Evolutionary conservation across 2,113 vertebrate genomes (phyloP), one percentile per base, ranked within the genome.

Genomic region (Malurus alboscapulatus): DNA sequence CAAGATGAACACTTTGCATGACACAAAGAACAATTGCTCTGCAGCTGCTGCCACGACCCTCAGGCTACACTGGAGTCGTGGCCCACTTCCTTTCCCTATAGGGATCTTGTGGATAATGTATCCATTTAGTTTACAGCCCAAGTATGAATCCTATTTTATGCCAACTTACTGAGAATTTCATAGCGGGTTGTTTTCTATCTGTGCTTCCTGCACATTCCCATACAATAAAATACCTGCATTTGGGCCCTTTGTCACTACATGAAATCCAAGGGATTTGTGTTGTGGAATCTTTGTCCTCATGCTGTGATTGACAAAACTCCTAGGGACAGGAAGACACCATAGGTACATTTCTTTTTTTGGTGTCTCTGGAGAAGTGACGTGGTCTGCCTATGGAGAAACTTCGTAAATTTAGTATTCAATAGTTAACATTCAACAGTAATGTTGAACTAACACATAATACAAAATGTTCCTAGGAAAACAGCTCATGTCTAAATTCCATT

Each of bases 121-220:
- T 65, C 84, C 91, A 88, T 87, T 87, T 30, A 50, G 61, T 92
- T 87, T 76, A 87, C 54, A 95, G 36, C 53, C 79, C 76, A 75
- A 82, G 77, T 59, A 94, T 84, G 95, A 96, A 95, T 88, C 87
- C 66, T 82, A 32, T 81, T 92, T 96, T 91, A 84, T 87, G 80
- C 61, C 80, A 94, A 15, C 6, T 84, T 84, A 40, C 61, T 45
- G 66, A 57, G 81, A 74, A 81, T 78, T 81, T 84, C 83, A 7
- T 71, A 81, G 54, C 53, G 81, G n/a, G 53, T 34, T 81, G 40
- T 10, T 65, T 66, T 67, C 79, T 74, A 5, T 74, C 54, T 68
- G 22, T 59, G 32, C 0, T 0, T 71, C 55, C 63, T 81, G 26
- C 32, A 45, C n/a, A 54, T 87, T 65, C 40, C 36, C 45, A 34